Conservation (phyloP, 2,888 invertebrate genomes). For the Dryomyza anilis region DNA sequence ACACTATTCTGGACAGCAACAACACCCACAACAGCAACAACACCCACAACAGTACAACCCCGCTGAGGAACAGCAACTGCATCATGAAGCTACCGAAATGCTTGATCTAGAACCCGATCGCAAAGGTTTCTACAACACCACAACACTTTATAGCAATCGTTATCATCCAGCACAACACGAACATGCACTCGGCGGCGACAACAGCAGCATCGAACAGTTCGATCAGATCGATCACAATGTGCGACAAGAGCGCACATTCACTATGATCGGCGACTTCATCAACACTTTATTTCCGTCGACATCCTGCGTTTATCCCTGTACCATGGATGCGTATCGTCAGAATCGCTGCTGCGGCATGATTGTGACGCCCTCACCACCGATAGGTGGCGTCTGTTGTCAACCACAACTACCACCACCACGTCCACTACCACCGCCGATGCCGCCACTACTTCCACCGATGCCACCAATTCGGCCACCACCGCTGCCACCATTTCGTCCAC, state of each 20-base stretch:
- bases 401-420: slow-evolving; percentile 18
- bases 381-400: slow-evolving; percentile 26
- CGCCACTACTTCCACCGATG: slow-evolving; percentile 20
- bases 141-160: too few species aligned
- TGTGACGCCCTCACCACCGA: slow-evolving; percentile 32
- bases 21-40: too few species aligned
- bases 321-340: slow-evolving; percentile 45
- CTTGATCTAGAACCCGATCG: slow-evolving; percentile 14
- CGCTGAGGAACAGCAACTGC: background rate
- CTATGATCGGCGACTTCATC: slow-evolving; percentile 43
- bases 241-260: slow-evolving; percentile 47
- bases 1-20: too few species aligned
- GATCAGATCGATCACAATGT: slow-evolving; percentile 41
- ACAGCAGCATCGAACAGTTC: slow-evolving; percentile 40
- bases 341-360: slow-evolving; percentile 47
- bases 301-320: slow-evolving; percentile 47
- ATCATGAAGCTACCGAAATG: slow-evolving; percentile 13
- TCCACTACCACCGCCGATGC: slow-evolving; percentile 26
- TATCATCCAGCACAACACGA: background rate
- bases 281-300: slow-evolving; percentile 32
- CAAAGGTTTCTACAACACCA: too few species aligned
- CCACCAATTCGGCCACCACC: slow-evolving; percentile 33
- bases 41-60: background rate
- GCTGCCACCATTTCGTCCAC: slow-evolving; percentile 35
- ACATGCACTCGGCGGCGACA: background rate